Conservation (phyloP, 2,797 vertebrate genomes). For the Sebastolobus altivelis region DNA sequence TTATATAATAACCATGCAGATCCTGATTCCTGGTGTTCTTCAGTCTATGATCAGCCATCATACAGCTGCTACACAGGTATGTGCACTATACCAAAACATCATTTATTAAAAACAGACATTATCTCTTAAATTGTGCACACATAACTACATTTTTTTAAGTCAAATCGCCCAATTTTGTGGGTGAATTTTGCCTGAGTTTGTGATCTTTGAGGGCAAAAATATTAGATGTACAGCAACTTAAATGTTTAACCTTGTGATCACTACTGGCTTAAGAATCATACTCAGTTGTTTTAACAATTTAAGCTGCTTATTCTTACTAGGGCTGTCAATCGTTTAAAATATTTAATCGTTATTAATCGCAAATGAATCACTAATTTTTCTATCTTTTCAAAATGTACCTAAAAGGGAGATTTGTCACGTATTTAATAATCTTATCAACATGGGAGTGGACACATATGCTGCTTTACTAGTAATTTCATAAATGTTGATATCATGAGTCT, state of each 20-base stretch:
- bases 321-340: no score
- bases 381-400: no score
- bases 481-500: background rate
- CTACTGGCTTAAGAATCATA: accelerated
- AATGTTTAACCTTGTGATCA: background rate
- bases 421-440: no score
- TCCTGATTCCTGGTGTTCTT: no score
- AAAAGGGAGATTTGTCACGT: no score
- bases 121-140: background rate
- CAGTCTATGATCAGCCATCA: no score
- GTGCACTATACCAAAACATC: background rate
- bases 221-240: background rate
- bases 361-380: no score
- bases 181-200: background rate
- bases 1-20: no score
- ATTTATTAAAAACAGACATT: background rate
- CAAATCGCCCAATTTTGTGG: background rate
- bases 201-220: background rate
- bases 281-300: background rate
- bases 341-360: no score
- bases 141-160: background rate
- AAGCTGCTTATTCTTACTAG: no score
- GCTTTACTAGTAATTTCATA: background rate
- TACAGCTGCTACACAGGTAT: no score
- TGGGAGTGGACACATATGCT: no score